Conservation (phyloP, 1,140 invertebrate genomes). For the Hyphantria cunea region DNA sequence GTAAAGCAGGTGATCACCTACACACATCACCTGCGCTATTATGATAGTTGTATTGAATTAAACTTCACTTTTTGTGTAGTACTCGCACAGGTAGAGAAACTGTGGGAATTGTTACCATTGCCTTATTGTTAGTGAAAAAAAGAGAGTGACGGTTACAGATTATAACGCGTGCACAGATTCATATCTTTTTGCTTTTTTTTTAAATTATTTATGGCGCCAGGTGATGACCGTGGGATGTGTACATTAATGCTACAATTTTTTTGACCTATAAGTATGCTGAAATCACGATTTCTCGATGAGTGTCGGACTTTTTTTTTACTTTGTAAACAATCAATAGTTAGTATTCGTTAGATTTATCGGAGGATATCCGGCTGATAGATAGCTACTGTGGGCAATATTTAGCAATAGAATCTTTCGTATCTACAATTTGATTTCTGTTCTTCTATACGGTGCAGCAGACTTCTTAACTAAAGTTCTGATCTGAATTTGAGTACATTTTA, state of each 20-base stretch:
- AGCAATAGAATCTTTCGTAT: too few species aligned
- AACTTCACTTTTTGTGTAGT: neutral
- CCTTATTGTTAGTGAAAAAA: constrained; percentile 7
- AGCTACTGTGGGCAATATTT: too few species aligned
- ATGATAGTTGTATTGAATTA: neutral
- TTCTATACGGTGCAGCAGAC: too few species aligned
- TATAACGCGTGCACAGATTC: constrained; percentile 14
- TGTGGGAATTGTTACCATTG: constrained; percentile 12
- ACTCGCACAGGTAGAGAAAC: constrained; percentile 21
- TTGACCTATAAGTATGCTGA: neutral
- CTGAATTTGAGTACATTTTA: too few species aligned
- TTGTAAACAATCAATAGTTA: too few species aligned
- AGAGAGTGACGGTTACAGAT: constrained; percentile 7
- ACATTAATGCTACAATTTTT: neutral
- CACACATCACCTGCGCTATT: constrained; percentile 4
- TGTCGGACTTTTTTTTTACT: too few species aligned
- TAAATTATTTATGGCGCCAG: constrained; percentile 16
- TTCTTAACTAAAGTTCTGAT: too few species aligned
- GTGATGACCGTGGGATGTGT: constrained; percentile 20
- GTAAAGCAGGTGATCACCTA: neutral
- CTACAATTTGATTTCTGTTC: too few species aligned
- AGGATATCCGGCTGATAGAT: too few species aligned
- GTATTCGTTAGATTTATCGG: too few species aligned
- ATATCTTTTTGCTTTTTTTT: constrained; percentile 6
- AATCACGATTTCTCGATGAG: too few species aligned